Conservation (phyloP, 2,888 invertebrate species). For the Uropetala carovei region DNA sequence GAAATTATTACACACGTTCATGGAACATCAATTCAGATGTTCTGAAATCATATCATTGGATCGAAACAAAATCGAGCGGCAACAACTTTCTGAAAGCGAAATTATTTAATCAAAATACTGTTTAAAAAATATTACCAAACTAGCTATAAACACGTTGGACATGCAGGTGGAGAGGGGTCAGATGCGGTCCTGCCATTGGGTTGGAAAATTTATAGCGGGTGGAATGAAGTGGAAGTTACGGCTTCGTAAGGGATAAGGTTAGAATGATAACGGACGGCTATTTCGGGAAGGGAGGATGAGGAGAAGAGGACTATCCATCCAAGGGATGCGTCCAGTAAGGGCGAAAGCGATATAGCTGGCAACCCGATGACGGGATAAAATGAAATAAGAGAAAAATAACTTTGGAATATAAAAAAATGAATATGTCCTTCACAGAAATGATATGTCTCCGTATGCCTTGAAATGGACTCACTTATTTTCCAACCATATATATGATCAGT, state of each 20-base stretch:
- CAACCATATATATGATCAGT: no score
- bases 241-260: conserved; percentile 31
- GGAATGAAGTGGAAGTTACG: conserved; percentile 40
- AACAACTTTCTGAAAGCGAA: no score
- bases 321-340: background rate
- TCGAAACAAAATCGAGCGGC: no score
- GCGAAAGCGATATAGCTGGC: background rate
- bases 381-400: background rate
- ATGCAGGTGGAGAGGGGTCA: background rate
- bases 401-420: background rate
- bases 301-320: background rate
- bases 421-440: background rate
- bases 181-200: background rate
- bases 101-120: no score
- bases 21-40: no score
- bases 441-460: no score
- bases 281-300: background rate
- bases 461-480: no score
- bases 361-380: background rate
- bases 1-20: no score
- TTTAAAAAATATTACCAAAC: background rate
- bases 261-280: background rate
- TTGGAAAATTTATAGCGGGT: background rate
- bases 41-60: no score
- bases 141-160: conserved; percentile 5